Base-by-base conservation (phyloP, 2,888 invertebrate genomes). In the Pristionchus fissidentatus region DNA sequence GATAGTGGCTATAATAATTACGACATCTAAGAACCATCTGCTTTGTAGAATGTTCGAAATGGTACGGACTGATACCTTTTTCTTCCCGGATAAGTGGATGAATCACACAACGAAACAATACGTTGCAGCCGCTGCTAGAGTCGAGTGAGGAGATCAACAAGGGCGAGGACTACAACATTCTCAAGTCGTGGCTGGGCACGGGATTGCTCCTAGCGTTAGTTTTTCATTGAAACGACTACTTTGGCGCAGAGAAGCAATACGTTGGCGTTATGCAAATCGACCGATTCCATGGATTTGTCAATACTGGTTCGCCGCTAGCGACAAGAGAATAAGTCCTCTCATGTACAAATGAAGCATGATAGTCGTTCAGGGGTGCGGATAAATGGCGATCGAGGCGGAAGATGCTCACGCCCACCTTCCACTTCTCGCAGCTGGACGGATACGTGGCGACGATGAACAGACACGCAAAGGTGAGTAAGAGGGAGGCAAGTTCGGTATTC, bases 121-220 rank as follows among this genome's bases (percentile, higher is more conserved):
- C 5, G 19, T 38, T 19, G n/a, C 81, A 88, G 83, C 70, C 78
- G 1, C 88, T 93, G 26, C 83, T 92, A 32, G 90, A 89, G 32
- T 89, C 92, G 83, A 90, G 89, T 73, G 90, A 87, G 62, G 88
- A 91, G 62, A 86, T 93, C n/a, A 89, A 90, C 41, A 93, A 93
- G 86, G 91, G 93, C n/a, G 85, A 84, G n/a, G 92, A 93, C 83
- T 93, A 94, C 87, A 86, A 90, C 26, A 93, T 93, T 84, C 87
- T 93, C 1, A 90, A 92, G 84, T 92, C 93, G 5, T 94, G 93
- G 94, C 90, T 93, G 3, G 93, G 93, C n/a, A 92, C 92, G 32
- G 93, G 93, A 8, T 90, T 94, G 5, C 89, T 93, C 1, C 93
- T 92, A 5, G 19, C 41, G 79, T 79, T 3, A 57, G 57, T 79